Evolutionary conservation across 2,797 vertebrate species (phyloP).

Genomic region (Crax fasciolata): DNA sequence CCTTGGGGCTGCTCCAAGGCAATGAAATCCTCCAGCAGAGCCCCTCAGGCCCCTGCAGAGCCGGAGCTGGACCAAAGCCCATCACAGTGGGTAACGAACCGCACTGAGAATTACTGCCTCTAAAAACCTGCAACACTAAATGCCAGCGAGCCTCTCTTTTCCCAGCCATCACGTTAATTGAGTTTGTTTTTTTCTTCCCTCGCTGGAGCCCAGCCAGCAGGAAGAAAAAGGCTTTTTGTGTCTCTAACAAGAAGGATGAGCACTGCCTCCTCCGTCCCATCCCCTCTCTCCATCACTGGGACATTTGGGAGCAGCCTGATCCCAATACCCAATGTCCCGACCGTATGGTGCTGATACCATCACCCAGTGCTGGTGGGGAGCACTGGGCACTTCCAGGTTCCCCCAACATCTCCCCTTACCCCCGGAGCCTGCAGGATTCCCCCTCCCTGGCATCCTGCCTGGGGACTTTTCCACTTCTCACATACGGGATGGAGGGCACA

Average conservation of each 20-base stretch:
- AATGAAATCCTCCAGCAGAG: neutral
- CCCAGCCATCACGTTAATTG: slow-evolving; percentile 59
- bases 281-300: neutral
- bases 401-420: neutral
- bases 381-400: neutral
- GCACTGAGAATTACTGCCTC: slow-evolving; percentile 7
- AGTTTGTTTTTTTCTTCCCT: slow-evolving; percentile 55
- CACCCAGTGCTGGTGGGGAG: neutral
- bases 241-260: slow-evolving; percentile 29
- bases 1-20: neutral
- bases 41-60: neutral
- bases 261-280: neutral
- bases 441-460: neutral
- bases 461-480: neutral
- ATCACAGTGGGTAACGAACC: neutral
- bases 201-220: neutral
- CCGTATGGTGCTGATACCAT: neutral
- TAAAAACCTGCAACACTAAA: slow-evolving; percentile 32
- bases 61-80: slow-evolving; percentile 2
- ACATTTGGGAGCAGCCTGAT: neutral
- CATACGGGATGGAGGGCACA: neutral
- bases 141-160: slow-evolving; percentile 52
- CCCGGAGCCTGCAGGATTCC: neutral
- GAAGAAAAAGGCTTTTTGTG: slow-evolving; percentile 70
- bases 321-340: fast-evolving